Percentiles rank a stretch among this genome's conserved stretches.
Evolutionary conservation across 2,113 vertebrate genomes (phyloP).

Genomic region (Gopherus evgoodei): DNA sequence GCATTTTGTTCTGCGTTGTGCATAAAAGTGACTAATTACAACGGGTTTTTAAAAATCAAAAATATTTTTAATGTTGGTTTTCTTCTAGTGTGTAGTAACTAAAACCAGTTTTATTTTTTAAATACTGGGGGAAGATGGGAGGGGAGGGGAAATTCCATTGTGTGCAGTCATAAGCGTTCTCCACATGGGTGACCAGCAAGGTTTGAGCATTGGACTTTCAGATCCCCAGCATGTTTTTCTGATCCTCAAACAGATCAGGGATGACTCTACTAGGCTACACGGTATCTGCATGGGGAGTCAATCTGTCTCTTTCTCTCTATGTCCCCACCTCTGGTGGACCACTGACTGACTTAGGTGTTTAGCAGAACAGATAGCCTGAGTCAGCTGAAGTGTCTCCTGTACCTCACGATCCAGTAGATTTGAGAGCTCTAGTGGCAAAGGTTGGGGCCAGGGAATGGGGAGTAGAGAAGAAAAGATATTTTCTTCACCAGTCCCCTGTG

Average conservation of each 20-base stretch:
- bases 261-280: neutral
- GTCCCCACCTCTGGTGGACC: no score
- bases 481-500: neutral
- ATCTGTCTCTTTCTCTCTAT: neutral
- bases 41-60: no score
- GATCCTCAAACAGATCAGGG: neutral
- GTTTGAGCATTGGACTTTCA: neutral
- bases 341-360: no score
- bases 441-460: neutral
- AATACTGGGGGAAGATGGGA: no score
- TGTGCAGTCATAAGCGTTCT: neutral
- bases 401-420: neutral
- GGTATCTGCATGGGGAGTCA: neutral
- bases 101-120: neutral
- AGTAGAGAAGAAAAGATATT: neutral
- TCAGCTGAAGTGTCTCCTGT: no score
- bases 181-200: neutral
- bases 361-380: no score
- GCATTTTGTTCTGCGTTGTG: no score
- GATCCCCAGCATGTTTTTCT: neutral
- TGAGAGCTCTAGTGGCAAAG: accelerated
- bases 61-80: neutral
- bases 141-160: neutral
- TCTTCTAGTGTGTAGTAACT: neutral
- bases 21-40: no score